Evolutionary conservation across 2,797 vertebrate species (phyloP), one percentile per base, ranked within the genome.

Genomic region (Orientallactaga sibirica): DNA sequence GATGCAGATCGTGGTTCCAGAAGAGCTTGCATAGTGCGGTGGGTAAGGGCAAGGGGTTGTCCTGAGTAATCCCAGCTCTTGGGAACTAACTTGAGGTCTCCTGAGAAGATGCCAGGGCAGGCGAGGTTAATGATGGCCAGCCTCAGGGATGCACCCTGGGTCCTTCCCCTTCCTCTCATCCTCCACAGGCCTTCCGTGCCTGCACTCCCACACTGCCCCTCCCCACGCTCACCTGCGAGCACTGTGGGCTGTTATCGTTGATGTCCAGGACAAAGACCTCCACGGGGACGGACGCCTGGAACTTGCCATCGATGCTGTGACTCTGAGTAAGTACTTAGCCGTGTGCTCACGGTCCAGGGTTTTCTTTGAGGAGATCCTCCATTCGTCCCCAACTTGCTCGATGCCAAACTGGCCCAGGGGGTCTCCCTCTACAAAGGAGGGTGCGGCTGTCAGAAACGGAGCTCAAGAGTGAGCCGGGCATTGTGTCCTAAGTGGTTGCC

Each of bases 191-290:
- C 71, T 68, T 84, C 68, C 77, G 43, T 75, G 64, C 64, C 86
- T 80, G 43, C 10, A 61, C 20, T 22, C 90, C 78, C 70, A 85
- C 75, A 16, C 82, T 55, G 73, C 55, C 19, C 12, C 14, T 43
- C 43, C 14, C 37, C 92, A 77, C 22, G 16, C 70, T 98, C 97
- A 99, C 99, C 99, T 99, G 99, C 29, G 99, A 98, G 43, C 99
- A 99, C 96, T 98, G 98, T 0, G 99, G 99, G 95, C 98, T 99
- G 98, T 99, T 99, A 98, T 99, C 99, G 41, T 99, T 99, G 97
- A 99, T 98, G 97, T 99, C 99, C 96, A 99, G 97, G 87, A 99
- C 99, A 37, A 99, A 99, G 95, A 99, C 96, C 85, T 99, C 99
- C 80, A 99, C 99, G 0, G 97, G 97, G 0, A 99, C 98, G 0